phyloP scores from a whole-genome alignment of 2,113 vertebrate species.

The Cercocebus atys region DNA sequence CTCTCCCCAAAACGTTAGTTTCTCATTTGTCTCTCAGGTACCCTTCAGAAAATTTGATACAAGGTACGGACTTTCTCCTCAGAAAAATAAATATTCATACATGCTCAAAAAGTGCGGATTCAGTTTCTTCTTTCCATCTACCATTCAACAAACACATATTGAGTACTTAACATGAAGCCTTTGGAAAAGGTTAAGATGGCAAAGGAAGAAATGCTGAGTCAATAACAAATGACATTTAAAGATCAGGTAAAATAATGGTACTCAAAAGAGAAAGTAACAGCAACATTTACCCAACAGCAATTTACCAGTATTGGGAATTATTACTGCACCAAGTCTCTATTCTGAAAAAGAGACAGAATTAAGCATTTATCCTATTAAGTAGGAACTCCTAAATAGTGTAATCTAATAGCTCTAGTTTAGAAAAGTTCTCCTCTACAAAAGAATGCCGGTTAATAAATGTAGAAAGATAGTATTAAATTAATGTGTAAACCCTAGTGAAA shows the following conservation, averaged over 20 bases:
- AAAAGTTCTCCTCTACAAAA: not conserved
- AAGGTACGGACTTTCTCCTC: not conserved
- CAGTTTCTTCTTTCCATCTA: not conserved
- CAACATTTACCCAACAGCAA: not conserved
- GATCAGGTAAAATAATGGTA: not conserved
- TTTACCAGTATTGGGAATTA: not conserved
- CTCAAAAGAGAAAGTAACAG: not conserved
- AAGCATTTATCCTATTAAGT: not conserved
- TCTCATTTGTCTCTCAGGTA: not conserved
- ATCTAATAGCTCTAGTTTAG: not conserved
- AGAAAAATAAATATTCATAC: not conserved
- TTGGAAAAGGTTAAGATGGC: not conserved
- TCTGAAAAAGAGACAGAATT: not conserved
- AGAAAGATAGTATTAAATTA: not conserved
- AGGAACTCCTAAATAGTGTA: not conserved
- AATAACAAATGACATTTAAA: conserved; percentile 20
- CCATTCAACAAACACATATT: not conserved
- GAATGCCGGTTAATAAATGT: not conserved
- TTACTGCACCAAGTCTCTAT: not conserved
- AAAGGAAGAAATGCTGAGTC: not conserved
- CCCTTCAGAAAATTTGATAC: not conserved
- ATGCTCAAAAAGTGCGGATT: not conserved
- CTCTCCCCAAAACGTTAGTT: not conserved
- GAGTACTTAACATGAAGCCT: not conserved
- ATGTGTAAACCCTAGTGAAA: not conserved